Percentiles rank a stretch among this genome's conserved stretches.
These are phyloP conservation scores for Hirtodrosophila histrioides DNA, from an alignment of 2,888 invertebrate species.

Conservation along the genomic window DNA sequence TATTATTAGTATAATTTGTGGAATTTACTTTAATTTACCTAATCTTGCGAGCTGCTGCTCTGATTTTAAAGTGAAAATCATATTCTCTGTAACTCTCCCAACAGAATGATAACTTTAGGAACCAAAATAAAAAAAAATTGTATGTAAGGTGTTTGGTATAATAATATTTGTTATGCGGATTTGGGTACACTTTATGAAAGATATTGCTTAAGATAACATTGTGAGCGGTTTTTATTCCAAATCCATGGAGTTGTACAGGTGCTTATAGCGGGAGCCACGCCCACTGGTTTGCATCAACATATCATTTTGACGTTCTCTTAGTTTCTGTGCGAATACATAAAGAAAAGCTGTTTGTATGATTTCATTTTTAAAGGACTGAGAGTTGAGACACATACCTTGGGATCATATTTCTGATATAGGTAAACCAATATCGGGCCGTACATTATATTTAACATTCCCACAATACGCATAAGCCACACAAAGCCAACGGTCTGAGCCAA, in stretches of 20 bases:
- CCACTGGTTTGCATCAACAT: slow-evolving; percentile 77
- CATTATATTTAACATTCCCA: slow-evolving; percentile 89
- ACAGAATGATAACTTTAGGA: too few relatives aligned
- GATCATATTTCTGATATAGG: slow-evolving; percentile 81
- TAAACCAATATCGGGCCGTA: slow-evolving; percentile 88
- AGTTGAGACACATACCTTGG: slow-evolving; percentile 67
- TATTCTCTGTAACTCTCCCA: too few relatives aligned
- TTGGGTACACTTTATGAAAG: slow-evolving; percentile 7
- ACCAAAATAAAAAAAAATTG: slow-evolving; percentile 2
- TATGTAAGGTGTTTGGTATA: slow-evolving; percentile 1
- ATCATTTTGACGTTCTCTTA: slow-evolving; percentile 80
- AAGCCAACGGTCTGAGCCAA: slow-evolving; percentile 89
- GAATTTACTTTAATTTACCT: too few relatives aligned
- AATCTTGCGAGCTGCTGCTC: too few relatives aligned
- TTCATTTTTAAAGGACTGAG: background rate
- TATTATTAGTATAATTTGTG: too few relatives aligned
- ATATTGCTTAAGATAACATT: slow-evolving; percentile 42
- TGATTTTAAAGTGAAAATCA: too few relatives aligned
- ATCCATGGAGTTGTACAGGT: slow-evolving; percentile 83
- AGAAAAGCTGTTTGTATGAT: background rate
- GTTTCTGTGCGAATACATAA: slow-evolving; percentile 46
- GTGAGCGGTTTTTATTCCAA: slow-evolving; percentile 56
- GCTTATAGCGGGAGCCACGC: slow-evolving; percentile 80
- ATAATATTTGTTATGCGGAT: background rate
- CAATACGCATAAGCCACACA: slow-evolving; percentile 89